Evolutionary conservation across 2,888 invertebrate species (phyloP).

Genomic region (Trachelus troglodyta): DNA sequence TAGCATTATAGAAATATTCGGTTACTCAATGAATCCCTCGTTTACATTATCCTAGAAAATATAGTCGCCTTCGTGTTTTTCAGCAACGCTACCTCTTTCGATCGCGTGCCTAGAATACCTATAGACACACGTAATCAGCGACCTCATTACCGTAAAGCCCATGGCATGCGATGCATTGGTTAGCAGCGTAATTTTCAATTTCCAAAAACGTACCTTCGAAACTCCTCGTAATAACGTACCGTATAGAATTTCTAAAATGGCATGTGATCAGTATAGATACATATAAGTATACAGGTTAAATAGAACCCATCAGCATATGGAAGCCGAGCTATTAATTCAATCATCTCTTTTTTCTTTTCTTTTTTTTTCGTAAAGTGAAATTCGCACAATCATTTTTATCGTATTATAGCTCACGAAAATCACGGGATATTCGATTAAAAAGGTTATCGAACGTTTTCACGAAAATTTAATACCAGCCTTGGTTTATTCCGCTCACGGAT

Average conservation of each 20-base stretch:
- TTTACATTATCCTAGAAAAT: neutral
- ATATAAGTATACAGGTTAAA: neutral
- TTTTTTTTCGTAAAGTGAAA: neutral
- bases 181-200: neutral
- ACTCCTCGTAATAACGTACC: neutral
- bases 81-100: neutral
- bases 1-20: neutral
- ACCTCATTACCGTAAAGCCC: neutral
- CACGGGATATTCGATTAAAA: conserved; percentile 11
- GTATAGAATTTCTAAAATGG: neutral
- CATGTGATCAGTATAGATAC: neutral
- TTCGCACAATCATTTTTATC: neutral
- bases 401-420: neutral
- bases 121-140: neutral
- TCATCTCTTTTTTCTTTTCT: too few relatives aligned
- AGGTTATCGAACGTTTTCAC: conserved; percentile 15
- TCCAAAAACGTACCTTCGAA: neutral
- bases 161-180: neutral
- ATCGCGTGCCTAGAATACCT: neutral
- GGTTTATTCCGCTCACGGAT: conserved; percentile 62
- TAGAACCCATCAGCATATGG: neutral
- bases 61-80: neutral
- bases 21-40: neutral
- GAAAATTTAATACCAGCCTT: conserved; percentile 25
- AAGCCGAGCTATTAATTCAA: neutral